Conservation (phyloP, 2,797 vertebrate species). For the Sebastes matsubarae region DNA sequence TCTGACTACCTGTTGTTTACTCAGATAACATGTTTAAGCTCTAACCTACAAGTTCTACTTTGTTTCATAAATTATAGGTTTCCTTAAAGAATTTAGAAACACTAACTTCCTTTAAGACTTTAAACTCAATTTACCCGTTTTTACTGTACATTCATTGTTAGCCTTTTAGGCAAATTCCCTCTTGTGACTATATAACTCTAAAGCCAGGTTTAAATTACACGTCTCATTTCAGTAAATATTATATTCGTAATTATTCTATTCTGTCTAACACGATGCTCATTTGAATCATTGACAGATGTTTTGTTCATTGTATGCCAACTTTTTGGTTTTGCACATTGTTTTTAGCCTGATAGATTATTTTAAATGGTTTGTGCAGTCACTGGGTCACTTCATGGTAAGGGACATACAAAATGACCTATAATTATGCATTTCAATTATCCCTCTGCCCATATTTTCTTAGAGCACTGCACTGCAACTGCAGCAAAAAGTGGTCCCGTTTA, state of each 20-base stretch:
- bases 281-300: background rate
- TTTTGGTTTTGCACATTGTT: background rate
- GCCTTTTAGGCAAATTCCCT: background rate
- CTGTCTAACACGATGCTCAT: background rate
- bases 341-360: background rate
- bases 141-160: background rate
- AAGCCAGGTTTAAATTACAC: background rate
- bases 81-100: background rate
- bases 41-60: background rate
- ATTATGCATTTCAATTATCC: background rate
- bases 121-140: background rate
- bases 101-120: background rate
- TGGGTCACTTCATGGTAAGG: background rate
- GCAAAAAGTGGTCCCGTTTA: background rate
- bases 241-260: background rate
- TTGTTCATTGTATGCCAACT: background rate
- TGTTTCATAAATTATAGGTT: background rate
- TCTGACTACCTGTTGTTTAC: background rate
- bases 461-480: background rate
- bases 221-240: background rate
- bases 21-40: background rate
- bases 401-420: background rate
- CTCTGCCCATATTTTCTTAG: background rate
- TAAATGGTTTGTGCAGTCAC: background rate
- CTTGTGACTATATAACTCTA: background rate